Evolutionary conservation across 2,797 vertebrate species (phyloP), one percentile per base, ranked within the genome.

Genomic region (Sebastes elongatus): DNA sequence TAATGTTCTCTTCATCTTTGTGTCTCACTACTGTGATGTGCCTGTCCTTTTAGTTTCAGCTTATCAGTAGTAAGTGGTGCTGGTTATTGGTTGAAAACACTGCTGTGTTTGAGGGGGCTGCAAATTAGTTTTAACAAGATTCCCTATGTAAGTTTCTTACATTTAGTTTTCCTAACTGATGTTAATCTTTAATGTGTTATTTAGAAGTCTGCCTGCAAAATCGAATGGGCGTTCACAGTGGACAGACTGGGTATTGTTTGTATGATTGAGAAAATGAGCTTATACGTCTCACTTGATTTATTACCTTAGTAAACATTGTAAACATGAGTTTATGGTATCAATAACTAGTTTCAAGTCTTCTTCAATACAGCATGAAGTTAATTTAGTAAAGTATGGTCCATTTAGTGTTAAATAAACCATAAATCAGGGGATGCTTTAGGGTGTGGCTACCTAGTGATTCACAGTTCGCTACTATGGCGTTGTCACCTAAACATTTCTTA

Each of bases 301-400:
- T 49, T n/a, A 49, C 46, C 46, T 49, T 1, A n/a, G 18, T 49
- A 49, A 49, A 49, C 46, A 49, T 20, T 49, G 46, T 49, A 49
- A 49, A 49, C 46, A 49, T 9, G 46, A 49, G 46, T 49, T 49
- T 49, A 49, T 49, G 46, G 46, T 49, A 0, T 49, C 46, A 49
- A 49, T n/a, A 18, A 2, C 46, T 49, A 49, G 46, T 20, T 20
- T 49, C 18, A 49, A 4, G 46, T 49, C 46, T 49, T 49, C 46
- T 49, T 49, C 46, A 49, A 49, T 49, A n/a, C 46, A 49, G 46
- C 46, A 49, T 49, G 46, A 49, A 0, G 46, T 20, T 49, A 0
- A 49, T 49, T 49, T n/a, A 20, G 46, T 49, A 49, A 49, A 20
- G 0, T 20, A 49, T 49, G 46, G 46, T n/a, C 18, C 18, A 49